Conservation (phyloP, 2,888 invertebrate genomes). For the Mystacides longicornis region DNA sequence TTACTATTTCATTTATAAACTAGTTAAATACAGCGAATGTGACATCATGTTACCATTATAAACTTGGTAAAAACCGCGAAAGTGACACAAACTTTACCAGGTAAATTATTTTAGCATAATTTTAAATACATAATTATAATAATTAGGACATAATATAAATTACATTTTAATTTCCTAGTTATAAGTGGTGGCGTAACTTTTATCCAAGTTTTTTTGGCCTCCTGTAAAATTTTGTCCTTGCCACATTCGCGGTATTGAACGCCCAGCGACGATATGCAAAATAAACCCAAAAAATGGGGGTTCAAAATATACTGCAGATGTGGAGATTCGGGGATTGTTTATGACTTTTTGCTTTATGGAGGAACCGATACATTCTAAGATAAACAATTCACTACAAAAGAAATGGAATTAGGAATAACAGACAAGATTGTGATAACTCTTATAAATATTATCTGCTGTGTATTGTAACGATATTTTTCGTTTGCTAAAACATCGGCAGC, state of each 20-base stretch:
- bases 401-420: background rate
- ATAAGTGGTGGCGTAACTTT: background rate
- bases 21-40: background rate
- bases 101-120: background rate
- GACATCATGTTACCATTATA: background rate
- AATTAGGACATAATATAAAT: background rate
- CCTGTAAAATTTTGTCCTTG: background rate
- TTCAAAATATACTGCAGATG: conserved; percentile 22
- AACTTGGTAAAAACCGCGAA: background rate
- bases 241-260: background rate
- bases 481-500: too few relatives aligned
- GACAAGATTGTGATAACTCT: background rate
- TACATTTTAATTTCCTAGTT: background rate
- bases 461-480: too few relatives aligned
- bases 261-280: background rate
- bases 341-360: conserved; percentile 24
- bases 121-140: background rate
- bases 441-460: background rate
- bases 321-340: conserved; percentile 23
- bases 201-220: background rate
- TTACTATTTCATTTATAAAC: background rate
- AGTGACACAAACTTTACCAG: background rate
- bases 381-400: background rate
- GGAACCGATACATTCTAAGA: conserved; percentile 21
- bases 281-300: conserved; percentile 23